These are phyloP conservation scores for Diadophis punctatus DNA, from an alignment of 2,113 vertebrate species.

Conservation along the genomic window DNA sequence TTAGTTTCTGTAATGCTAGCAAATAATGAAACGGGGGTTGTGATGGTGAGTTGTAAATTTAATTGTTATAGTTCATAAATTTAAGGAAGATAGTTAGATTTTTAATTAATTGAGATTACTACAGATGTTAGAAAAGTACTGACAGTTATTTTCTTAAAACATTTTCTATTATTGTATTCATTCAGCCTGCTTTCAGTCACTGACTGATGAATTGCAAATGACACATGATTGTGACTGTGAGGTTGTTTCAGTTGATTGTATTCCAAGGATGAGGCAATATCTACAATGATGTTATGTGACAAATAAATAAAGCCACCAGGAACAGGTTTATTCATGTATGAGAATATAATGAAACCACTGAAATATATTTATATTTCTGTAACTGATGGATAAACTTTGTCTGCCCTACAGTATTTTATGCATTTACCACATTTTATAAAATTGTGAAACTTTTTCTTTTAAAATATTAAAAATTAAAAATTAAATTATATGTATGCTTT, in stretches of 20 bases:
- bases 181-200: not conserved
- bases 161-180: not conserved
- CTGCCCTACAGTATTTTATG: not conserved
- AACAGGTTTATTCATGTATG: not conserved
- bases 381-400: not conserved
- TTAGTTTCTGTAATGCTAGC: conserved; percentile 93
- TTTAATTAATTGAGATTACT: not conserved
- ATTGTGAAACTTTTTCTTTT: not conserved
- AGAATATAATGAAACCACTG: not conserved
- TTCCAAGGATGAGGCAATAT: not conserved
- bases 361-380: not conserved
- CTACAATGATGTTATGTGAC: not conserved
- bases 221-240: not conserved
- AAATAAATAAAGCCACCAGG: not conserved
- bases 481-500: not conserved
- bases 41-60: conserved; percentile 81
- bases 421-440: not conserved
- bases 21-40: conserved; percentile 92
- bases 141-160: not conserved
- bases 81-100: not conserved
- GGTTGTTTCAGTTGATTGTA: not conserved
- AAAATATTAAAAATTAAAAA: not conserved
- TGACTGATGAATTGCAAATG: not conserved
- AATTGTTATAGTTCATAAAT: not conserved
- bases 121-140: not conserved